phyloP scores from a whole-genome alignment of 1,140 invertebrate species.

The Wiebesia pumilae region DNA sequence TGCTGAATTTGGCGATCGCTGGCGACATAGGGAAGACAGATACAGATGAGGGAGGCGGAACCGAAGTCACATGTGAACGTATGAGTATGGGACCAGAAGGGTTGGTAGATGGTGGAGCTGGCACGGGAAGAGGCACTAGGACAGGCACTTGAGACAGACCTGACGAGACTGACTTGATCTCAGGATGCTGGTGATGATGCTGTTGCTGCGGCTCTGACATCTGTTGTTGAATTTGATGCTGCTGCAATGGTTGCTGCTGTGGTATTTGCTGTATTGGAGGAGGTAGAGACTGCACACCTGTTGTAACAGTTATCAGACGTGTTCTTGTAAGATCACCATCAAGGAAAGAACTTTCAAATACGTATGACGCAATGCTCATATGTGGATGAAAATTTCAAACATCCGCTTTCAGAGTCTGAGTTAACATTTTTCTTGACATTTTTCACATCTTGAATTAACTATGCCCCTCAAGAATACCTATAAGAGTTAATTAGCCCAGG shows the following conservation, averaged over 20 bases:
- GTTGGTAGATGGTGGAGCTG: constrained; percentile 53
- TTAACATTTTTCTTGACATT: constrained; percentile 19
- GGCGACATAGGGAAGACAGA: constrained; percentile 66
- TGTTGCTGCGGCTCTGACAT: constrained; percentile 18
- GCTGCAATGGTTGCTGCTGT: constrained; percentile 30
- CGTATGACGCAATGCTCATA: constrained; percentile 14
- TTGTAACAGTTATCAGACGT: constrained; percentile 23
- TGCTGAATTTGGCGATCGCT: constrained; percentile 69
- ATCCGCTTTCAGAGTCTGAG: constrained; percentile 8
- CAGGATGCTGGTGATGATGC: constrained; percentile 29
- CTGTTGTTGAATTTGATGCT: constrained; percentile 28
- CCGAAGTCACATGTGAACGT: constrained; percentile 53
- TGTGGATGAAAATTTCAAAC: constrained; percentile 9
- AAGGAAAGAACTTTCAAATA: constrained; percentile 27
- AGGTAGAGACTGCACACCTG: constrained; percentile 36
- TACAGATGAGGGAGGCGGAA: constrained; percentile 61
- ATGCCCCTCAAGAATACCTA: constrained; percentile 13
- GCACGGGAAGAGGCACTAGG: constrained; percentile 61
- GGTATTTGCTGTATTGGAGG: constrained; percentile 33
- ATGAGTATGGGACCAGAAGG: background rate
- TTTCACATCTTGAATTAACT: constrained; percentile 12
- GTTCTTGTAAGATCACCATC: constrained; percentile 29
- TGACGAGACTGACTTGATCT: constrained; percentile 37
- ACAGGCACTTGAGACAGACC: constrained; percentile 61
- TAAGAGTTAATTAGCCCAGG: constrained; percentile 14